Evolutionary conservation across 2,113 vertebrate genomes (phyloP).

Genomic region (Amphiprion percula): DNA sequence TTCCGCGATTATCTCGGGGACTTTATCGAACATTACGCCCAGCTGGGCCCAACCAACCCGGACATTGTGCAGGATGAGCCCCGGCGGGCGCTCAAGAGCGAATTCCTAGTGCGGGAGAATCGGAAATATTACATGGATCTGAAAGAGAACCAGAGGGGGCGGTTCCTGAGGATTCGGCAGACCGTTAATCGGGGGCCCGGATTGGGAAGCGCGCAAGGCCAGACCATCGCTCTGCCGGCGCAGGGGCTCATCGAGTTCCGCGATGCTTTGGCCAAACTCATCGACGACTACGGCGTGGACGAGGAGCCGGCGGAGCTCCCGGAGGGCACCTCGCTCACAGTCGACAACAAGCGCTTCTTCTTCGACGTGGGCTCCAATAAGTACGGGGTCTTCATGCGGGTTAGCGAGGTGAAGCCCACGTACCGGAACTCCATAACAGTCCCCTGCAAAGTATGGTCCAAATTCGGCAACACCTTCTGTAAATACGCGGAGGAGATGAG

Average conservation of each 20-base stretch:
- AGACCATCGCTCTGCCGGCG: conserved; percentile 96
- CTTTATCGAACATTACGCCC: conserved; percentile 99
- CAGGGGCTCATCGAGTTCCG: conserved; percentile 99
- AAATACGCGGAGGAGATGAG: conserved; percentile 99
- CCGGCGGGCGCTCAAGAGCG: conserved; percentile 97
- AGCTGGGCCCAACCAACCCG: conserved; percentile 96
- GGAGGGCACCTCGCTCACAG: conserved; percentile 98
- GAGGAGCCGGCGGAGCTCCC: conserved; percentile 98
- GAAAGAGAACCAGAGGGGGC: conserved; percentile 99
- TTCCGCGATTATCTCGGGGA: conserved; percentile 99
- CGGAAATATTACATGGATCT: conserved; percentile 99
- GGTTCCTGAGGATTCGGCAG: conserved; percentile 97
- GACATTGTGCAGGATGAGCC: conserved; percentile 95
- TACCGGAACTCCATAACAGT: conserved; percentile 99
- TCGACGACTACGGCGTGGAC: conserved; percentile 98
- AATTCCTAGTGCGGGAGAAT: conserved; percentile 98
- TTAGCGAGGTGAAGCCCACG: conserved; percentile 98
- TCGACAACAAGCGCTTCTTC: conserved; percentile 99
- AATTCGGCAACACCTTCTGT: conserved; percentile 98
- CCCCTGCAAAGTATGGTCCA: conserved; percentile 99
- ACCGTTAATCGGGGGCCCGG: conserved; percentile 98
- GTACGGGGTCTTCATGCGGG: conserved; percentile 99
- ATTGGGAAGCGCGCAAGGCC: conserved; percentile 96
- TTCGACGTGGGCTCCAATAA: conserved; percentile 99
- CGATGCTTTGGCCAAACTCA: conserved; percentile 97